A percentile compares a stretch with the other conserved stretches of the same genome.
Evolutionary conservation across 2,797 vertebrate genomes (phyloP).

Genomic region (Scarus forsteni): DNA sequence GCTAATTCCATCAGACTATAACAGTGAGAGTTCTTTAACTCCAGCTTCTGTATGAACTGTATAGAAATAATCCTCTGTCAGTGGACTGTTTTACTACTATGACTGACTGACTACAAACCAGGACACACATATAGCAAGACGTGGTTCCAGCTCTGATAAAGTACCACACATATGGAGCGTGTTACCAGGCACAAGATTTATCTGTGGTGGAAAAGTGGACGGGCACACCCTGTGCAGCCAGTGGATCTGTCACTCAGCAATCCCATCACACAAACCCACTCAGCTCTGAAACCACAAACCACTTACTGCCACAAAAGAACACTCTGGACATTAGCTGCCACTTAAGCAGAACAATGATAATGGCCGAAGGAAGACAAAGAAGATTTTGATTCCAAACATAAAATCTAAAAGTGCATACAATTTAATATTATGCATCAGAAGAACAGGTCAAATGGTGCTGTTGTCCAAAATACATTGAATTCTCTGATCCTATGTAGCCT

Average conservation of each 20-base stretch:
- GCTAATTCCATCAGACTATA: not conserved
- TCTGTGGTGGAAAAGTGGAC: slow-evolving; percentile 12
- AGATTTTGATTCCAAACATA: not conserved
- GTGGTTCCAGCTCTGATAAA: not conserved
- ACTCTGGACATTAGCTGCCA: slow-evolving; percentile 8
- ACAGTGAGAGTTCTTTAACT: too few relatives aligned
- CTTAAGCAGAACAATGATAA: slow-evolving; percentile 1
- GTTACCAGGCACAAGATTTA: not conserved
- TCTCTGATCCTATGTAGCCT: too few relatives aligned
- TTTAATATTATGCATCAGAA: not conserved
- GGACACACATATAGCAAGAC: not conserved
- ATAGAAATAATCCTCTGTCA: not conserved
- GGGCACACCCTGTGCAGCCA: not conserved
- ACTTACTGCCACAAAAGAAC: slow-evolving; percentile 21
- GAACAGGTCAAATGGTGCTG: not conserved
- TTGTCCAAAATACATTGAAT: not conserved
- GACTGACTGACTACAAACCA: not conserved
- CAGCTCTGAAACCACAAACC: slow-evolving; percentile 40
- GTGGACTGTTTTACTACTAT: not conserved
- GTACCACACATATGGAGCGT: not conserved
- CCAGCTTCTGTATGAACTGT: not conserved
- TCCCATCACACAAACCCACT: slow-evolving; percentile 10
- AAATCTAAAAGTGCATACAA: not conserved
- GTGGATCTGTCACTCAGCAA: slow-evolving; percentile 24
- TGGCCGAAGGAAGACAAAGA: not conserved